Evolutionary conservation across 2,888 invertebrate genomes (phyloP), one percentile per base, ranked within the genome.

Genomic region (Caenorhabditis zanzibari): DNA sequence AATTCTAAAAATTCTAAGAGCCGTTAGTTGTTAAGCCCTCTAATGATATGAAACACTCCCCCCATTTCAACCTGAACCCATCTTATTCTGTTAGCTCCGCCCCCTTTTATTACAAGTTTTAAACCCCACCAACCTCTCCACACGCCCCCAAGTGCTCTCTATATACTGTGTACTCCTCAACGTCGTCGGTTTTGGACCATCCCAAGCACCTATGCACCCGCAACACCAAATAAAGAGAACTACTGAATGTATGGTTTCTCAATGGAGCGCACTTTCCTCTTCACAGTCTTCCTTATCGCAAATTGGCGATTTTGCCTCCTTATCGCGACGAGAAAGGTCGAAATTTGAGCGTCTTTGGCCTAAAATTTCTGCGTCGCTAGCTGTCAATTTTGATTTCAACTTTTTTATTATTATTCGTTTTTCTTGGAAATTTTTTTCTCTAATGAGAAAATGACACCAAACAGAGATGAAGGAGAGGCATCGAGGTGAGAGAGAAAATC

Each of bases 401-500:
- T 44, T 26, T 24, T 56, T 26, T 9, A 26, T 16, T 64, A 7
- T 2, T 28, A 47, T 28, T 47, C 38, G 32, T 32, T 32, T 32
- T 32, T 32, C 32, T 32, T 32, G 4, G 32, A n/a, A 32, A 32
- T 7, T 32, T 7, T 32, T 32, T 32, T 32, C 32, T 32, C 5
- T 6, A 32, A 32, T 32, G 5, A 32, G 7, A 54, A 22, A 28
- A 73, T 35, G 61, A 52, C 73, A 35, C 73, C 73, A n/a, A n/a
- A n/a, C n/a, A n/a, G n/a, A 14, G 61, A 73, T n/a, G 41, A 16
- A 44, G 47, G 16, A 44, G 47, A 63, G 14, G 19, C 73, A 24
- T 52, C 73, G 24, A 73, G 73, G 73, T 73, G 73, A 61, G 73
- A 49, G 49, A 22, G 10, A 24, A 56, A 63, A 63, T 63, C 63